Evolutionary conservation across 2,888 invertebrate genomes (phyloP).

Genomic region (Eurytoma adleriae): DNA sequence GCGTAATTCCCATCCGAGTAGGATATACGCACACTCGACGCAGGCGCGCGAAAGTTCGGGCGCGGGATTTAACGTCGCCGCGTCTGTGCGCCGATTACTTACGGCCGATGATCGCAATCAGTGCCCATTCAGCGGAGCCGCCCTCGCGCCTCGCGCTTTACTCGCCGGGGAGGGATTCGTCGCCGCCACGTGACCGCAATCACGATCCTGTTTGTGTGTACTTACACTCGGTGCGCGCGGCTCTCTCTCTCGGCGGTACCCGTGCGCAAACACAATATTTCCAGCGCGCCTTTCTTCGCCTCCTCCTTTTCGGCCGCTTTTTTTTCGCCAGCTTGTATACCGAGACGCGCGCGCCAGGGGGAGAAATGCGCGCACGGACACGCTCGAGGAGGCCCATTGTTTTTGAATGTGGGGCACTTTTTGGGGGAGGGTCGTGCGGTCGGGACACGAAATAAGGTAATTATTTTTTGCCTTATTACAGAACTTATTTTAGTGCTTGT

Average conservation of each 20-base stretch:
- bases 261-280: conserved; percentile 63
- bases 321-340: neutral
- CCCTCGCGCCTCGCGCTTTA: conserved; percentile 70
- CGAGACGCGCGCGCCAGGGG: neutral
- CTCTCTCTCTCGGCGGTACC: conserved; percentile 23
- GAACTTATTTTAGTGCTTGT: too few species aligned
- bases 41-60: neutral
- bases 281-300: conserved; percentile 10
- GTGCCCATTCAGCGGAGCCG: conserved; percentile 74
- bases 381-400: conserved; percentile 34
- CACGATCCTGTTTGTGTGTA: conserved; percentile 72
- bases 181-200: conserved; percentile 75
- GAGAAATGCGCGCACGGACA: conserved; percentile 9
- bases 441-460: too few species aligned
- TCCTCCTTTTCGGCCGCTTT: neutral
- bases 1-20: too few species aligned
- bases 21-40: neutral
- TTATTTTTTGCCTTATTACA: too few species aligned
- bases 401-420: neutral
- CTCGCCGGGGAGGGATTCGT: conserved; percentile 63
- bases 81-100: conserved; percentile 71
- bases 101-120: conserved; percentile 75
- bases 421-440: neutral
- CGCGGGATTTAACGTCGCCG: conserved; percentile 56
- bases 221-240: conserved; percentile 60